Evolutionary conservation across 1,140 invertebrate genomes (phyloP).

Genomic region (Xylocopa sonorina): DNA sequence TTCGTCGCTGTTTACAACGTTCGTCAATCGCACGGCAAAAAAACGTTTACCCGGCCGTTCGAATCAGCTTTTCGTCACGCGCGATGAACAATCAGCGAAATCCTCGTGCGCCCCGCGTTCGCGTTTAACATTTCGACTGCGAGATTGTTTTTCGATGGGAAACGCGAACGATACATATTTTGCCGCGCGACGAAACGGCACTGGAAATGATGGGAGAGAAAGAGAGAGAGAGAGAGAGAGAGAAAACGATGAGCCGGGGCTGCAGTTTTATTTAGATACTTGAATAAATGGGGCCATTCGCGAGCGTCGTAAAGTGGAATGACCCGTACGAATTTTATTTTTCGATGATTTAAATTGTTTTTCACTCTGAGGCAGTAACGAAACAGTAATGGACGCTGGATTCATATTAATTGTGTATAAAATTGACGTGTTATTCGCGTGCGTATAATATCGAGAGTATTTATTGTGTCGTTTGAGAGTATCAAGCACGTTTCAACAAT

Average conservation of each 20-base stretch:
- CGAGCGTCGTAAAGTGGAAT: no score
- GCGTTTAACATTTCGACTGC: background rate
- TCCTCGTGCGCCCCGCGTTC: background rate
- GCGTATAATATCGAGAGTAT: no score
- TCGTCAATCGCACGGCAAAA: slow-evolving; percentile 5
- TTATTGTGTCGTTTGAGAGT: no score
- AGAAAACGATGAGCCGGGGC: no score
- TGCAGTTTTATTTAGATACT: no score
- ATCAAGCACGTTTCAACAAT: no score
- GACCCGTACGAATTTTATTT: no score
- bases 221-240: no score
- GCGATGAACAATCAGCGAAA: background rate
- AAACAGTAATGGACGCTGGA: no score
- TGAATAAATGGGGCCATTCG: no score
- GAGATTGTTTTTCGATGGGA: background rate
- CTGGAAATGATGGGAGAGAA: no score
- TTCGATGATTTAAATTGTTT: background rate
- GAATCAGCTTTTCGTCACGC: slow-evolving; percentile 9
- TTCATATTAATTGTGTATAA: background rate
- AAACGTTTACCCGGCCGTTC: background rate
- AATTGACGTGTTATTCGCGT: background rate
- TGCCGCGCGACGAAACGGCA: no score
- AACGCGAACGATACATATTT: background rate
- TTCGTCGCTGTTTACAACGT: slow-evolving; percentile 5
- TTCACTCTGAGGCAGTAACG: background rate